A percentile compares a stretch with the other conserved stretches of the same genome.
Conservation (phyloP, 2,113 vertebrate genomes). For the Sinocyclocheilus anophthalmus region DNA sequence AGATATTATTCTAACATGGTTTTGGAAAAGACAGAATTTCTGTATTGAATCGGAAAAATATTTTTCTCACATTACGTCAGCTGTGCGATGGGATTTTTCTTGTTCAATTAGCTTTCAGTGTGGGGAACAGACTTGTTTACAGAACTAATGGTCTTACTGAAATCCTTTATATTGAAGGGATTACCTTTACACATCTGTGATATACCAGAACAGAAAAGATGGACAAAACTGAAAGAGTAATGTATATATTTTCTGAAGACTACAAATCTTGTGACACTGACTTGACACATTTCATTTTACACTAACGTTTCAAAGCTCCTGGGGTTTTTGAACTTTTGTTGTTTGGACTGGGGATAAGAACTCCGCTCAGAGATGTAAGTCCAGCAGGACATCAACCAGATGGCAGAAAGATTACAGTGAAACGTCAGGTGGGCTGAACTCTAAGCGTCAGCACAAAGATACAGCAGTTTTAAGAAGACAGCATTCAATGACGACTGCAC, state of each 20-base stretch:
- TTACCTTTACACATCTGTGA: slow-evolving; percentile 64
- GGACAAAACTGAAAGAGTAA: neutral
- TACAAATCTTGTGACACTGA: neutral
- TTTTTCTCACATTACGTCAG: neutral
- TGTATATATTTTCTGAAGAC: neutral
- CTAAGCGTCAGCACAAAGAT: slow-evolving; percentile 6
- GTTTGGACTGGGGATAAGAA: neutral
- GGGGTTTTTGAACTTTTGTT: neutral
- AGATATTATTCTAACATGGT: neutral
- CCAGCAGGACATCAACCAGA: slow-evolving; percentile 31
- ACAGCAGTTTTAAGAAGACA: slow-evolving; percentile 17
- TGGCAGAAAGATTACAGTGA: slow-evolving; percentile 44
- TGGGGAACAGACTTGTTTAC: slow-evolving; percentile 38
- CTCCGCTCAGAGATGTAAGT: neutral
- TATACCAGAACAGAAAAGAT: slow-evolving; percentile 7
- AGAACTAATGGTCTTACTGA: slow-evolving; percentile 71
- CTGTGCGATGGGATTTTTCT: neutral
- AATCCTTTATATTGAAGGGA: slow-evolving; percentile 68
- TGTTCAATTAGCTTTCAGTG: neutral
- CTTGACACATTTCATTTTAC: neutral
- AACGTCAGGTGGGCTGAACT: slow-evolving; percentile 28
- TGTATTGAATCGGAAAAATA: neutral
- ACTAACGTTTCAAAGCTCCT: neutral
- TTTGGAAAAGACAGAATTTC: neutral
- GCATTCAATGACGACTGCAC: neutral